Base-by-base conservation (phyloP, 2,797 vertebrate genomes). In the Catharus ustulatus region DNA sequence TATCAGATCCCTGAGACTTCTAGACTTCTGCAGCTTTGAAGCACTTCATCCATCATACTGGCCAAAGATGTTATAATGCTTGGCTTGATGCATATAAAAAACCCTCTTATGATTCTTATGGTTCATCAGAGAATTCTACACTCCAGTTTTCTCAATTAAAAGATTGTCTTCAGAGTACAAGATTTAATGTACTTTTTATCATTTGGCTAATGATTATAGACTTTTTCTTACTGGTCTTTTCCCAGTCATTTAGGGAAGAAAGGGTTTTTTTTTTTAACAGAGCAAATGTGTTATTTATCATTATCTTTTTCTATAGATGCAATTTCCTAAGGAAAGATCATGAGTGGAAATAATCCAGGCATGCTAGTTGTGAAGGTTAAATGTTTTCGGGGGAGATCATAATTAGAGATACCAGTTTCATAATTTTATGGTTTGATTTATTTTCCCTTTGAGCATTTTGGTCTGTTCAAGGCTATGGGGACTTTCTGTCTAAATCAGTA, bases 351-450 rank as follows among this genome's bases (percentile, higher is more conserved):
- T 89, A 83, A 82, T 84, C 19, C 61, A 87, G 23, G 24, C 32
- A 0, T 89, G 52, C 12, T 82, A 40, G 30, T 55, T 90, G 95
- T 92, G 75, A 80, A 89, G 58, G 86, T 83, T 91, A 66, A 89
- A 58, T 79, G 26, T 82, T 92, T 95, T 89, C 62, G 58, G 54
- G 68, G 58, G 17, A 85, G 15, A 87, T 80, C 22, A 46, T 90
- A 93, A 96, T 93, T 91, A 75, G 75, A 80, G 75, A 89, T 75
- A 80, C 36, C 43, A 77, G 52, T 80, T 79, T 58, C 36, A 34
- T 40, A 84, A 49, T 90, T 94, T 87, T 84, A 76, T 87, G 45
- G 8, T 82, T 84, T 91, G 63, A 93, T 91, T 94, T 93, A 81
- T 79, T 79, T 95, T 94, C 13, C 68, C 67, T 89, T 93, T 89